Evolutionary conservation across 2,888 invertebrate species (phyloP).

Genomic region (Melanostoma mellinum): DNA sequence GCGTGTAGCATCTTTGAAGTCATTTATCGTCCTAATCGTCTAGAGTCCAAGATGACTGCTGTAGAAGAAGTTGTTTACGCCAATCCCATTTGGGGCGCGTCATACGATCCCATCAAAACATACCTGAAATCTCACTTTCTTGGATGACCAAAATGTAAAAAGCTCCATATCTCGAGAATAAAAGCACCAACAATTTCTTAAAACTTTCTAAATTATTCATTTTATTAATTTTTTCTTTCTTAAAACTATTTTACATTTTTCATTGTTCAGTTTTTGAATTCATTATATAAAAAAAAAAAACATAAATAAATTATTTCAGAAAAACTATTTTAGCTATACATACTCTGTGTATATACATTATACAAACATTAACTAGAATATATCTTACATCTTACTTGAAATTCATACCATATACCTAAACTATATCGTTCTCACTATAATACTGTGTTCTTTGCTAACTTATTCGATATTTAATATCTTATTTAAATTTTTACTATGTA

Average conservation of each 20-base stretch:
- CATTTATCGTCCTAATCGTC: no score
- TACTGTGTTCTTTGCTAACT: neutral
- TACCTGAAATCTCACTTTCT: no score
- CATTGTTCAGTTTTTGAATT: conserved; percentile 61
- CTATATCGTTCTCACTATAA: conserved; percentile 23
- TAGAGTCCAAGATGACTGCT: no score
- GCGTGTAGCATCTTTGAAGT: no score
- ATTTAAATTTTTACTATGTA: conserved; percentile 32
- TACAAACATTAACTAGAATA: conserved; percentile 66
- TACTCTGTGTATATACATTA: conserved; percentile 36
- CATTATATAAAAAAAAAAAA: conserved; percentile 62
- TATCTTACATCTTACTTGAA: conserved; percentile 38
- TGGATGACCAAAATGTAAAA: no score
- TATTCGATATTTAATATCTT: conserved; percentile 66
- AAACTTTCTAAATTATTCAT: conserved; percentile 67
- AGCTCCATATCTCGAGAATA: neutral
- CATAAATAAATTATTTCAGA: conserved; percentile 61
- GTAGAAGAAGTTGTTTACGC: no score
- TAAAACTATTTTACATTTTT: conserved; percentile 43
- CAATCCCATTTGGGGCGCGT: no score
- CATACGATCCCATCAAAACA: no score
- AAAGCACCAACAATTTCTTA: conserved; percentile 17
- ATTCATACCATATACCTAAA: conserved; percentile 45
- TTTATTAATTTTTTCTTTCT: conserved; percentile 54
- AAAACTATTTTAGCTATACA: conserved; percentile 60